Base-by-base conservation (phyloP, 1,140 invertebrate genomes). In the Melipona quadrifasciata region DNA sequence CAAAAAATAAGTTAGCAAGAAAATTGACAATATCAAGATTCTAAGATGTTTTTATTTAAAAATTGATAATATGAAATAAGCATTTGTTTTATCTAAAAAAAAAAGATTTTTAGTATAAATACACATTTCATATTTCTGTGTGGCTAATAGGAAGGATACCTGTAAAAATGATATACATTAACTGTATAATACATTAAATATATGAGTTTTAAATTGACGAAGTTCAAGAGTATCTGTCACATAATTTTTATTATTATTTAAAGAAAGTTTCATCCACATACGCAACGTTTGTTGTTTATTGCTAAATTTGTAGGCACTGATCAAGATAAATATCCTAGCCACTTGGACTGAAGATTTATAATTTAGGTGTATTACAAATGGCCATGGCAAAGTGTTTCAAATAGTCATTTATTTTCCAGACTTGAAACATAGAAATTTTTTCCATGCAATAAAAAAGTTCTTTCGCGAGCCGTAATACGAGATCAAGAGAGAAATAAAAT, bases 401-500 rank as follows among this genome's bases (percentile, higher is more conserved):
- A 67, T 84, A 80, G 76, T 84, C 57, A 53, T 80, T 72, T 27
- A 74, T 84, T 84, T 80, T 84, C 57, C 70, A n/a, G 78, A 34
- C 34, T 80, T 65, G n/a, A 80, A 65, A 51, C 51, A 79, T 58
- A 80, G 51, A 34, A 75, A 85, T 73, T 68, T 64, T 17, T 86
- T 81, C 68, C 65, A 77, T 85, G 74, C 82, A 89, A 87, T 87
- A 80, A 87, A 55, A 88, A 91, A 86, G 84, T 85, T 92, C 80
- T 88, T 89, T 89, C 90, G 89, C 88, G 89, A 92, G 91, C 89
- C 91, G 89, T 92, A 91, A 91, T 67, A 82, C 84, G 65, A 86
- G 61, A 84, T 70, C n/a, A 71, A 53, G 80, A 61, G 78, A 89
- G 88, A 88, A 84, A 86, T 87, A 86, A 86, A 86, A 89, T 82